Base-by-base conservation (phyloP, 2,797 vertebrate genomes). In the Dromococcyx pavoninus region DNA sequence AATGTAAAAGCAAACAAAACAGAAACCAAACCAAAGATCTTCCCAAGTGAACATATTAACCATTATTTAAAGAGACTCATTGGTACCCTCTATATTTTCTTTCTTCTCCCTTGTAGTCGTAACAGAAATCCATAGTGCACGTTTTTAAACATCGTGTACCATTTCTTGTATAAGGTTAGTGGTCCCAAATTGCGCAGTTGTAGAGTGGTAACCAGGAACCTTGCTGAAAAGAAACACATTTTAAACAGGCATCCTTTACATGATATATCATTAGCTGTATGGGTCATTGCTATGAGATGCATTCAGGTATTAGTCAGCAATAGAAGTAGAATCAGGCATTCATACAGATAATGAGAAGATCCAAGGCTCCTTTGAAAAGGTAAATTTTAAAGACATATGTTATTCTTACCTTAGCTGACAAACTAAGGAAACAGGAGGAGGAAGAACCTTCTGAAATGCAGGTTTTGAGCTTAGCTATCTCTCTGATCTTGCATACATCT, bases 321-420 rank as follows among this genome's bases (percentile, higher is more conserved):
- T 43, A 90, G 77, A 79, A 73, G 53, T 46, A 71, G 32, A 87
- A 80, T 74, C 76, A 77, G 18, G 25, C 37, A 89, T 77, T 76
- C n/a, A 62, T 61, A 61, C 14, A 88, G 37, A 73, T 62, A 94
- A 37, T 11, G 4, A 84, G 51, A 88, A 69, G 15, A 51, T 33
- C 22, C 32, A 76, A 91, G 67, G 25, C 4, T 72, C n/a, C 56
- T 80, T 48, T 75, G 69, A 88, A 86, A 96, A 74, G 43, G 15
- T 66, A 70, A 56, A 76, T 39, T 56, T 88, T 93, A 71, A 94
- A 93, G 61, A 67, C 18, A 62, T 23, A 56, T 70, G 76, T 82
- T 87, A 67, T 48, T 88, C 89, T 91, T 94, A 89, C 81, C 60
- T 88, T 82, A 80, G 41, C 37, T 88, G 54, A 83, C 39, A 82